phyloP scores from a whole-genome alignment of 2,113 vertebrate genomes.

The Macquaria ambigua region DNA sequence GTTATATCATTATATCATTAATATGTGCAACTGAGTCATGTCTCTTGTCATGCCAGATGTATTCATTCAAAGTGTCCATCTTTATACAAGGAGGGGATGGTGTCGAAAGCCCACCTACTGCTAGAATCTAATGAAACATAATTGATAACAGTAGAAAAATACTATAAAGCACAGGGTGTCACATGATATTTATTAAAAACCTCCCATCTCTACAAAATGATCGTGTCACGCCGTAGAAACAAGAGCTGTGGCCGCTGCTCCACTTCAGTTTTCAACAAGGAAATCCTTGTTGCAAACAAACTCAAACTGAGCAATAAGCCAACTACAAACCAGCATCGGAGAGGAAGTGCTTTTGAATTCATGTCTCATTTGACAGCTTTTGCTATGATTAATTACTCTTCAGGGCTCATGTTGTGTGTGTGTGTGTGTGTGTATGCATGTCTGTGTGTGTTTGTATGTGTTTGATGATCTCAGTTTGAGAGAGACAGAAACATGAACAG shows the following conservation, averaged over 20 bases:
- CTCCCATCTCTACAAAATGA: slow-evolving; percentile 11
- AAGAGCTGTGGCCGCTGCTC: slow-evolving; percentile 19
- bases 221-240: slow-evolving; percentile 45
- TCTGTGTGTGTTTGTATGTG: slow-evolving; percentile 1
- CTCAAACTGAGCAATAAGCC: slow-evolving; percentile 31
- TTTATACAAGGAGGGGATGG: too few species aligned
- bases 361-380: slow-evolving; percentile 68
- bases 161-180: not conserved
- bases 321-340: slow-evolving; percentile 13
- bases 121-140: not conserved
- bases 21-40: not conserved
- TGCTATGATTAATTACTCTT: slow-evolving; percentile 78
- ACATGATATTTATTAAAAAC: slow-evolving; percentile 17
- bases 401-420: slow-evolving; percentile 30
- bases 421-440: slow-evolving; percentile 8
- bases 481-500: slow-evolving; percentile 6
- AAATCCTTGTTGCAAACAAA: slow-evolving; percentile 32
- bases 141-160: not conserved
- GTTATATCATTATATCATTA: not conserved
- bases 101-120: not conserved
- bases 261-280: slow-evolving; percentile 18
- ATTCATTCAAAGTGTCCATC: not conserved
- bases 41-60: not conserved
- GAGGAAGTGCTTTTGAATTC: slow-evolving; percentile 70
- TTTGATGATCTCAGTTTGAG: not conserved